Evolutionary conservation across 1,140 invertebrate genomes (phyloP).

Genomic region (Tribolium castaneum): DNA sequence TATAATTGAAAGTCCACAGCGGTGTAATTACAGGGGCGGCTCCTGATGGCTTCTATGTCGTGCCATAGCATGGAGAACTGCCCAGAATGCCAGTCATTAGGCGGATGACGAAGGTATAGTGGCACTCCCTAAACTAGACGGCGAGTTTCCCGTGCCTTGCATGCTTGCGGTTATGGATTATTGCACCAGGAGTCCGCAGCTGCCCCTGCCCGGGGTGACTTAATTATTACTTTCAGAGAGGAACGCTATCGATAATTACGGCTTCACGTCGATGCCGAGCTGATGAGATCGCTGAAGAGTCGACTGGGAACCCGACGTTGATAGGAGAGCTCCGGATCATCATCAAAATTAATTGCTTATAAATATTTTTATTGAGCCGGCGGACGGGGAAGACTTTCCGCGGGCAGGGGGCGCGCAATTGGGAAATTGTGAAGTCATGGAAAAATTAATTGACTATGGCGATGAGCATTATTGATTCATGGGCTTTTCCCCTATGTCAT

Average conservation of each 20-base stretch:
- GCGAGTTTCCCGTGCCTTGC: constrained; percentile 35
- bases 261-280: constrained; percentile 26
- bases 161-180: constrained; percentile 46
- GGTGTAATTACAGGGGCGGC: constrained; percentile 31
- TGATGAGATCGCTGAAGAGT: constrained; percentile 30
- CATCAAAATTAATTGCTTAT: constrained; percentile 36
- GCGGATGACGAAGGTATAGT: constrained; percentile 35
- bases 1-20: constrained; percentile 21
- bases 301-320: constrained; percentile 16
- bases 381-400: background rate
- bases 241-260: constrained; percentile 40
- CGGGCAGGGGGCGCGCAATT: background rate
- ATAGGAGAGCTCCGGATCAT: constrained; percentile 25
- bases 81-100: constrained; percentile 39
- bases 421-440: background rate
- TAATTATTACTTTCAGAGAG: constrained; percentile 38
- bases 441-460: background rate
- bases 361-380: constrained; percentile 17
- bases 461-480: no score
- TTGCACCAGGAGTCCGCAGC: constrained; percentile 42
- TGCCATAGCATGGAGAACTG: constrained; percentile 22
- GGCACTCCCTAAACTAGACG: constrained; percentile 17
- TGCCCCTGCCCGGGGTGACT: constrained; percentile 39
- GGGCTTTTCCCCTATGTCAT: no score
- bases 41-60: constrained; percentile 30